Evolutionary conservation across 2,113 vertebrate genomes (phyloP), one percentile per base, ranked within the genome.

Genomic region (Myiopsitta monachus): DNA sequence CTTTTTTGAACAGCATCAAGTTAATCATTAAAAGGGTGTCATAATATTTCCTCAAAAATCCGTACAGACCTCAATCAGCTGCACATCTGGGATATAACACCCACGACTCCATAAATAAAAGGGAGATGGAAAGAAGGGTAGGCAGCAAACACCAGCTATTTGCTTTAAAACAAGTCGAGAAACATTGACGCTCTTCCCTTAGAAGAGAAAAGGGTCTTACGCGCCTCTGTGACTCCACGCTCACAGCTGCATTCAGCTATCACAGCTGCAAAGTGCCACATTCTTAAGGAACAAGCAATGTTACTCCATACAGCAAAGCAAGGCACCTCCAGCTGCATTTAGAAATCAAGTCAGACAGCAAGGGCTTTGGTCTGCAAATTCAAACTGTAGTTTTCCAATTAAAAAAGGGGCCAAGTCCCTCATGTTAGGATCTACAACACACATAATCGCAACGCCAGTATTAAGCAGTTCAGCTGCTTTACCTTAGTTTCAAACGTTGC

Each of bases 401-500:
- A 11, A 55, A 66, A 72, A 55, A 78, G 10, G 27, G 4, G 8
- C 18, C 17, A 79, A 63, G 11, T n/a, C 66, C 39, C 59, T 51
- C 28, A 11, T 1, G 3, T n/a, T 23, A 75, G 44, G 43, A 88
- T 23, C 36, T 41, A 54, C 22, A 80, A 77, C 19, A 72, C 69
- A 21, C 2, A 0, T 31, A 33, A 22, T 52, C 6, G 55, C 12
- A 76, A 54, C 5, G 14, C 5, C 41, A 74, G 7, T 28, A 30
- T 33, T 39, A 64, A 82, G 21, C 7, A n/a, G 12, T 68, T 68
- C 16, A 68, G 41, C 10, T 62, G 47, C 49, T 89, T 97, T 96
- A 99, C 99, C 99, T 99, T 99, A 94, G 99, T 98, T 85, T 99
- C 99, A 97, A 99, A 99, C 0, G 98, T 98, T 76, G 99, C 99